Base-by-base conservation (phyloP, 2,113 vertebrate genomes). In the Ictalurus furcatus region DNA sequence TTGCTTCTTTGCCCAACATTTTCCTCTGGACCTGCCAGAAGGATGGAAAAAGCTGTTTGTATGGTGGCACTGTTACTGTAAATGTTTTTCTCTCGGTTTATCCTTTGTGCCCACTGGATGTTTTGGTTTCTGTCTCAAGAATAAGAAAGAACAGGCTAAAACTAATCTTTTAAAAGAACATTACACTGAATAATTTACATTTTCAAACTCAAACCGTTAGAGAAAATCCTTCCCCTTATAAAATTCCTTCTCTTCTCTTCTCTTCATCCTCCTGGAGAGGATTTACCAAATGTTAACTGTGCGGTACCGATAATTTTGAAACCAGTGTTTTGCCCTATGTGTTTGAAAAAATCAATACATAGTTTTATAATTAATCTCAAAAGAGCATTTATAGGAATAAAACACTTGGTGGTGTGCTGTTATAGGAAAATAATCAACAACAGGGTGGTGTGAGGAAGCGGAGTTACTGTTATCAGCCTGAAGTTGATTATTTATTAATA, bases 1-100 rank as follows among this genome's bases (percentile, higher is more conserved):
- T 86, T 71, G 21, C 52, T 81, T 84, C 58, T 59, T 61, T 69
- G 69, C 21, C 63, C 79, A 14, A 48, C 65, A 25, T 76, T 74
- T 16, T 44, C 23, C 65, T 78, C 71, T 17, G 73, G 44, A 44
- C 40, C 73, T 80, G 86, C 73, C 48, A 58, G 63, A 85, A 80
- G 34, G 73, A 85, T 59, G 52, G 52, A 56, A 17, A 79, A n/a
- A 44, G 34, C 84, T 71, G 81, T 88, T 88, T 84, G 44, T 44
- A 19, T 54, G 71, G 74, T 90, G 74, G 71, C 67, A 63, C n/a
- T 23, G 65, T 80, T 37, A 52, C 84, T 37, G 48, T 37, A 14
- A 48, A 54, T n/a, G 28, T 9, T 73, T 71, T 73, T 4, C 65
- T 85, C 48, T 25, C 21, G 2, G 63, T 85, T 85, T 85, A 30